phyloP scores from a whole-genome alignment of 1,140 invertebrate genomes.

The Zophobas atratus region DNA sequence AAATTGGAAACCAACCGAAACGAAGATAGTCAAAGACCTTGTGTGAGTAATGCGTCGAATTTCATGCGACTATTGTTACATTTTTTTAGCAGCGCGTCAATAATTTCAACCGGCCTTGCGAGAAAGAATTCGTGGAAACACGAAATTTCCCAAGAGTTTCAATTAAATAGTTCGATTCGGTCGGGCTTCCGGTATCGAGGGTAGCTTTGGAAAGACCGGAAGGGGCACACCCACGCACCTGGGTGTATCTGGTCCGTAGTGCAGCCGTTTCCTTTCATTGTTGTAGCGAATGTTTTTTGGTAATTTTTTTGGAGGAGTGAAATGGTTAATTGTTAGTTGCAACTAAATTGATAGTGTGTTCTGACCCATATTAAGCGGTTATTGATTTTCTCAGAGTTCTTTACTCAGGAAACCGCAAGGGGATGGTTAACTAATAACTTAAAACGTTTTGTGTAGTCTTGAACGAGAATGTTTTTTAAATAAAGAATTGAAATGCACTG shows the following conservation, averaged over 20 bases:
- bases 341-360: too few relatives aligned
- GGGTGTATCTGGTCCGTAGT: background rate
- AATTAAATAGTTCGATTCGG: background rate
- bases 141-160: background rate
- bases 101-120: background rate
- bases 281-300: background rate
- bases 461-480: too few relatives aligned
- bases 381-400: too few relatives aligned
- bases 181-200: background rate
- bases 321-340: too few relatives aligned
- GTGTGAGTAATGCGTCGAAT: background rate
- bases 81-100: background rate
- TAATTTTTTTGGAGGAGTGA: background rate
- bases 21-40: conserved; percentile 25
- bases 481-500: too few relatives aligned
- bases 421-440: too few relatives aligned
- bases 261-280: conserved; percentile 4
- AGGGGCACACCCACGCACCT: conserved; percentile 7
- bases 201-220: conserved; percentile 1
- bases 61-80: background rate
- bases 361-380: too few relatives aligned
- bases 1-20: conserved; percentile 19
- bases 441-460: too few relatives aligned
- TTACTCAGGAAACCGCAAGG: too few relatives aligned
- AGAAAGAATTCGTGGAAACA: background rate